Evolutionary conservation across 2,797 vertebrate genomes (phyloP).

Genomic region (Pangasius krempfi): DNA sequence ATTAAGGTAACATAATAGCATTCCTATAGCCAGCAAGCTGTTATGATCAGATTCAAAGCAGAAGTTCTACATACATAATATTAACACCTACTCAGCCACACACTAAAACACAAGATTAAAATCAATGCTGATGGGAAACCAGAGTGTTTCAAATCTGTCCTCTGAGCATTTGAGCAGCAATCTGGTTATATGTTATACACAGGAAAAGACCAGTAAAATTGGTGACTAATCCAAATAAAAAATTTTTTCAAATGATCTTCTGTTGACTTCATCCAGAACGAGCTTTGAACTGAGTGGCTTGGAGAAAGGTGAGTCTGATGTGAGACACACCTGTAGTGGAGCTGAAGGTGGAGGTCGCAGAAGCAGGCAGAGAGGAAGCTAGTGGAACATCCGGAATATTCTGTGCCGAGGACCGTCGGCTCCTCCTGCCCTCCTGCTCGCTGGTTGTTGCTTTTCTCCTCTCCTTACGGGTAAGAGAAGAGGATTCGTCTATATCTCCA

Average conservation of each 20-base stretch:
- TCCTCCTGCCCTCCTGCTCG: conserved; percentile 72
- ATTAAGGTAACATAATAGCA: neutral
- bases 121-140: neutral
- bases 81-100: neutral
- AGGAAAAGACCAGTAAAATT: neutral
- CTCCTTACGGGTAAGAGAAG: conserved; percentile 68
- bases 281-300: neutral
- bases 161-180: neutral
- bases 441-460: conserved; percentile 67
- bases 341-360: conserved; percentile 45
- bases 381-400: conserved; percentile 60
- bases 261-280: neutral
- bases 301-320: neutral
- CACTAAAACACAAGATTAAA: neutral
- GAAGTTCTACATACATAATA: neutral
- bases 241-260: neutral
- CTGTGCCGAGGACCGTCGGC: conserved; percentile 67
- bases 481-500: conserved; percentile 69
- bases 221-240: neutral
- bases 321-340: conserved; percentile 49
- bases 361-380: conserved; percentile 35
- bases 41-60: neutral
- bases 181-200: neutral
- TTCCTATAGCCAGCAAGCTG: neutral
- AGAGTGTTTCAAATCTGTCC: neutral